These are phyloP conservation scores for Synanthedon tipuliformis DNA, from an alignment of 2,888 invertebrate genomes.

Conservation along the genomic window DNA sequence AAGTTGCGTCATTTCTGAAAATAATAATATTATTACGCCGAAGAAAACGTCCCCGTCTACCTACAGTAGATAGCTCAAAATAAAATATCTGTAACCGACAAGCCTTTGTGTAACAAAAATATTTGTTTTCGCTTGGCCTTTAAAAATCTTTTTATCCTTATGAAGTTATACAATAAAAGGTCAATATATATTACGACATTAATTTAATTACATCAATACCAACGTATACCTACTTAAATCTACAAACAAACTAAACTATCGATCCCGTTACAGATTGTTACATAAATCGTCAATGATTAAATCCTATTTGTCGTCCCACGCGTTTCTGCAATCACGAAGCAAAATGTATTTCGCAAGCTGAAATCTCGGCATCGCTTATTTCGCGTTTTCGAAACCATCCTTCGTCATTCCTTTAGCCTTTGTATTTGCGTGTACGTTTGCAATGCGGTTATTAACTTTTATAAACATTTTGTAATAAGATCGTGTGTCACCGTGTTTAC, in stretches of 20 bases:
- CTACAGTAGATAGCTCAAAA: too few species aligned
- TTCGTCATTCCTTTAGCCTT: constrained; percentile 52
- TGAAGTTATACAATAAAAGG: too few species aligned
- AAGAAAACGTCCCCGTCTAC: too few species aligned
- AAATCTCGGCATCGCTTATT: constrained; percentile 67
- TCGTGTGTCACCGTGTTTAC: neutral
- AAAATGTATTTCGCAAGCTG: constrained; percentile 58
- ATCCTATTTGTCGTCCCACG: constrained; percentile 65
- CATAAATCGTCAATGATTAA: constrained; percentile 45
- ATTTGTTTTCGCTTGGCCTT: too few species aligned
- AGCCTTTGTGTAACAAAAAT: too few species aligned
- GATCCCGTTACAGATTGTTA: constrained; percentile 20
- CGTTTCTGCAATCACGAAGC: constrained; percentile 58
- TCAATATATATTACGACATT: too few species aligned
- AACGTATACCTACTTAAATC: too few species aligned
- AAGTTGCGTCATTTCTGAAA: too few species aligned
- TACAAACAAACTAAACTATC: neutral
- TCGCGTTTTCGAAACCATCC: constrained; percentile 66
- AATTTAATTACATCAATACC: too few species aligned
- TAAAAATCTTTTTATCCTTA: too few species aligned
- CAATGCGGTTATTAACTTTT: neutral
- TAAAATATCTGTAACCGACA: too few species aligned
- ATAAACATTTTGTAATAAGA: neutral
- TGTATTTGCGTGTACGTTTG: constrained; percentile 16
- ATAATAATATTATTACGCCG: too few species aligned